These are phyloP conservation scores for Leptoteleia sp. DNA, from an alignment of 1,140 invertebrate genomes.

Conservation along the genomic window DNA sequence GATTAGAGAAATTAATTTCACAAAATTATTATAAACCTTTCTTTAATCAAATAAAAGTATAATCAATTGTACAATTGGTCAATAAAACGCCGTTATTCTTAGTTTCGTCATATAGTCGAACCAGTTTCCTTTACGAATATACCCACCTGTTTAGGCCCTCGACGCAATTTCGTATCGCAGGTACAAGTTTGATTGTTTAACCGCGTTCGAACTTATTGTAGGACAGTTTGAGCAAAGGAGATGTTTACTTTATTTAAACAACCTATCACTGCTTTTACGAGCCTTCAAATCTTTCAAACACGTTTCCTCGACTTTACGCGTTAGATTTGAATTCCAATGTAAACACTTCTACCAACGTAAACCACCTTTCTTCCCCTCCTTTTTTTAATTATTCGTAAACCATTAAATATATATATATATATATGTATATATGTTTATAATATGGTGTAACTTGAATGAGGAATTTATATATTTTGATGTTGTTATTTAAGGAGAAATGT, in stretches of 20 bases:
- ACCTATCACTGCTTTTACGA: slow-evolving; percentile 25
- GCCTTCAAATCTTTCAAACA: slow-evolving; percentile 27
- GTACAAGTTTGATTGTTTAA: slow-evolving; percentile 35
- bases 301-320: slow-evolving; percentile 3
- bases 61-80: not conserved
- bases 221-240: slow-evolving; percentile 13
- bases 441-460: too few species aligned
- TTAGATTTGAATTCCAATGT: not conserved
- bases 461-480: too few species aligned
- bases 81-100: slow-evolving; percentile 34
- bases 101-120: slow-evolving; percentile 29
- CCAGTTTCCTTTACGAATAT: slow-evolving; percentile 22
- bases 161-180: not conserved
- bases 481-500: too few species aligned
- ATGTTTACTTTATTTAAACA: slow-evolving; percentile 49
- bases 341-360: slow-evolving; percentile 1
- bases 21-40: slow-evolving; percentile 16
- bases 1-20: too few species aligned
- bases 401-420: too few species aligned
- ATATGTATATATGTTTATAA: too few species aligned
- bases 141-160: slow-evolving; percentile 19
- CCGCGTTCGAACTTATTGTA: not conserved
- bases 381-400: too few species aligned
- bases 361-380: too few species aligned
- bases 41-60: not conserved